A percentile compares a stretch with the other conserved stretches of the same genome.
These are phyloP conservation scores for Magallana angulata DNA, from an alignment of 1,140 invertebrate species.

Conservation along the genomic window DNA sequence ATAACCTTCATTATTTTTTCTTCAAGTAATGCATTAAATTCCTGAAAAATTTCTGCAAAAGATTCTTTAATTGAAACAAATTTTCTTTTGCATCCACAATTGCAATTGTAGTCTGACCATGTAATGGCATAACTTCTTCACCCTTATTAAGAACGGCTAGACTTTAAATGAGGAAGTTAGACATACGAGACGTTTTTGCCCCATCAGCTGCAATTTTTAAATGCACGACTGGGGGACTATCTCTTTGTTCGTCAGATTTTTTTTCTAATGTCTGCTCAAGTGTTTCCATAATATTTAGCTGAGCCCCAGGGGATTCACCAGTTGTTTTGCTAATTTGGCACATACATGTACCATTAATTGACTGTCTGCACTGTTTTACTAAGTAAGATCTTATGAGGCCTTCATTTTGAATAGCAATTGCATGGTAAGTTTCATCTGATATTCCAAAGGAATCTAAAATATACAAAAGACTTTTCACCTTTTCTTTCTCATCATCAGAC, in stretches of 20 bases:
- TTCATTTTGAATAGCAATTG: neutral
- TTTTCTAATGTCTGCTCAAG: slow-evolving; percentile 29
- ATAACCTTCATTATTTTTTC: neutral
- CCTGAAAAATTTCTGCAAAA: slow-evolving; percentile 37
- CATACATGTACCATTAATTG: neutral
- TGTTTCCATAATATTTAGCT: slow-evolving; percentile 31
- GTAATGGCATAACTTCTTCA: slow-evolving; percentile 43
- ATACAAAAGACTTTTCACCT: neutral
- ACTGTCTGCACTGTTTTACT: neutral
- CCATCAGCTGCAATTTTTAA: slow-evolving; percentile 49
- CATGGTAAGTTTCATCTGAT: slow-evolving; percentile 6
- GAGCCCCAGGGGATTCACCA: slow-evolving; percentile 23
- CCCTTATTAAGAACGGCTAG: slow-evolving; percentile 41
- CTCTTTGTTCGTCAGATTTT: neutral
- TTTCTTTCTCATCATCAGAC: neutral
- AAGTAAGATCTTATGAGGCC: neutral
- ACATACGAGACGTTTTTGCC: slow-evolving; percentile 46
- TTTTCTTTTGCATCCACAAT: slow-evolving; percentile 41
- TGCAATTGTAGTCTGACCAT: slow-evolving; percentile 36
- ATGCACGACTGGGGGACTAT: neutral
- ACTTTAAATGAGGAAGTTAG: slow-evolving; percentile 39
- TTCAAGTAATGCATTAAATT: slow-evolving; percentile 12
- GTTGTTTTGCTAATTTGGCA: slow-evolving; percentile 39
- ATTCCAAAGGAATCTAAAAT: slow-evolving; percentile 3
- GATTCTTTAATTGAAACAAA: slow-evolving; percentile 23